These are phyloP conservation scores for Aurelia aurita DNA, from an alignment of 30 jellyfish, hydroid and myxozoan species.

Conservation along the genomic window DNA sequence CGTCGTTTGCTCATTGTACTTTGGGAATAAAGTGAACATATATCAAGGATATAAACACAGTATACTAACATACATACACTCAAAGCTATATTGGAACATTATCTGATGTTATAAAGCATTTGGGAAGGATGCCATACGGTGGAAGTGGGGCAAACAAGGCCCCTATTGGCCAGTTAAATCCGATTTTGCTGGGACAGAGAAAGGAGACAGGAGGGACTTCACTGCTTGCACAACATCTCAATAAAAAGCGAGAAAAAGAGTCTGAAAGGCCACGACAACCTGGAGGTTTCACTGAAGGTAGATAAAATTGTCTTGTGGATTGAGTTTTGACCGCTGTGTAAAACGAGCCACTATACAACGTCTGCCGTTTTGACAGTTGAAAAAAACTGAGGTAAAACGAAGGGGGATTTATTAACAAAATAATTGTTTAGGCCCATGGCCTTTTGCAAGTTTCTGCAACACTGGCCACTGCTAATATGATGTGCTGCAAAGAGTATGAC, in stretches of 20 bases:
- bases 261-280: slow-evolving; percentile 12
- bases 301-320: not conserved
- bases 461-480: too few relatives aligned
- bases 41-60: not conserved
- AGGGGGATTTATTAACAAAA: too few relatives aligned
- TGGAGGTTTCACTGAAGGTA: slow-evolving; percentile 11
- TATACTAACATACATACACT: too few relatives aligned
- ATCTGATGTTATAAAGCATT: not conserved
- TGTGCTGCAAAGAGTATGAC: too few relatives aligned
- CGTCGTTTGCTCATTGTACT: slow-evolving; percentile 12
- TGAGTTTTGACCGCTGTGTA: not conserved
- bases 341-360: slow-evolving; percentile 23
- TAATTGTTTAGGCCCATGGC: too few relatives aligned
- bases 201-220: slow-evolving; percentile 68
- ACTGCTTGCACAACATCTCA: slow-evolving; percentile 68
- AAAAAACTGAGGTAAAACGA: too few relatives aligned
- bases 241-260: slow-evolving; percentile 33
- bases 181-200: slow-evolving; percentile 85
- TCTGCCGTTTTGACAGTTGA: too few relatives aligned
- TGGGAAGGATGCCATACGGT: slow-evolving; percentile 58
- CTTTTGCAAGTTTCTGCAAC: too few relatives aligned
- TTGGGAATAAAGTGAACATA: not conserved
- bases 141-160: slow-evolving; percentile 98
- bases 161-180: slow-evolving; percentile 89
- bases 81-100: not conserved